Evolutionary conservation across 2,888 invertebrate species (phyloP), one percentile per base, ranked within the genome.

Genomic region (Seira ritae): DNA sequence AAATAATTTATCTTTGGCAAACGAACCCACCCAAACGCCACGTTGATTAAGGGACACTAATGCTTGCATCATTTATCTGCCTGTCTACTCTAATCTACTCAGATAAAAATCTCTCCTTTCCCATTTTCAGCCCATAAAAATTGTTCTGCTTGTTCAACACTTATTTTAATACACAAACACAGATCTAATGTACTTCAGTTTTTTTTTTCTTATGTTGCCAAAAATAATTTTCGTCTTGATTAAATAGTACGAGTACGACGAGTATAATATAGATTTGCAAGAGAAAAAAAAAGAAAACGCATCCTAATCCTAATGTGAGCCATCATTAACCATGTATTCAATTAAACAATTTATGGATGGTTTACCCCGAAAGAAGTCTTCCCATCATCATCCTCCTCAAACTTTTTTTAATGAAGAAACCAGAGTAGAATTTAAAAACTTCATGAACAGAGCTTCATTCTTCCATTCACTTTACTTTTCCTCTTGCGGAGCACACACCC

Each of bases 291-390:
- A 78, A 77, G 22, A 65, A 78, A 8, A 37, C 37, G 62, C 17
- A 77, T n/a, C n/a, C n/a, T n/a, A n/a, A n/a, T 71, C 72, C 62
- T 55, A 78, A 82, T 82, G 77, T 72, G 69, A 77, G 65, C 82
- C 82, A 73, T 82, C 82, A 82, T 77, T 82, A 78, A 77, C 68
- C 69, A 31, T 73, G 69, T 55, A 77, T 82, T 77, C 82, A 82
- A 82, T 82, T 82, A 82, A 82, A 75, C 73, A 73, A 67, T 82
- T 77, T 82, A 73, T 73, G 82, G 82, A 82, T 82, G 77, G 77
- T 82, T 77, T 77, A 73, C 69, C 73, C 77, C 72, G 37, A 73
- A 77, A 55, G 15, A 55, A 55, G 55, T 17, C 55, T 55, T 55
- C 55, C 55, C 17, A 55, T 55, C 55, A 55, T 55, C 55, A 55